phyloP scores from a whole-genome alignment of 2,113 vertebrate genomes.

The Tauraco erythrolophus region DNA sequence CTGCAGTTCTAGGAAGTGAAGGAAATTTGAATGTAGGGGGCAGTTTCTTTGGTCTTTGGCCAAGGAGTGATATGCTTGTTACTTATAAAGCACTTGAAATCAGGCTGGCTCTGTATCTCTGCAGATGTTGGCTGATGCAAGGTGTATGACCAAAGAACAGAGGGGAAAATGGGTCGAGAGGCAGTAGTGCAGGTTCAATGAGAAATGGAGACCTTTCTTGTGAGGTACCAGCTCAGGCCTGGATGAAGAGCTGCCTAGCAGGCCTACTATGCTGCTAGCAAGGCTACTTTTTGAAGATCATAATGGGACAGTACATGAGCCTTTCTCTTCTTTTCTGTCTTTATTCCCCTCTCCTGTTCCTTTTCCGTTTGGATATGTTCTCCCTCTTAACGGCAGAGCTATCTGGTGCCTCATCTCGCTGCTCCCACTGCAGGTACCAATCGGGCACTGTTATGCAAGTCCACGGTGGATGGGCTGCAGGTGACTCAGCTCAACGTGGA shows the following conservation, averaged over 20 bases:
- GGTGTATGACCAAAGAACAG: neutral
- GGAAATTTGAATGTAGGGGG: neutral
- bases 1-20: neutral
- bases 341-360: neutral
- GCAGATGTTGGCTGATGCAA: neutral
- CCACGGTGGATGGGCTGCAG: constrained; percentile 92
- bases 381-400: neutral
- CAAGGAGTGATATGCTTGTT: neutral
- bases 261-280: neutral
- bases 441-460: constrained; percentile 92
- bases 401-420: constrained; percentile 38
- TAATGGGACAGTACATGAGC: neutral
- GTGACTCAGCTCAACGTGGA: constrained; percentile 93
- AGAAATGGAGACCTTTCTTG: neutral
- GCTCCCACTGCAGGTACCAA: constrained; percentile 86
- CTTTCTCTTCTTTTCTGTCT: constrained; percentile 35
- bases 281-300: neutral
- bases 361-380: neutral
- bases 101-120: neutral
- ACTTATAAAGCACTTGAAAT: neutral
- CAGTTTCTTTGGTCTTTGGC: neutral
- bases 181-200: neutral
- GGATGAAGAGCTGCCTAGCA: neutral
- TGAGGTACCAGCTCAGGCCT: neutral
- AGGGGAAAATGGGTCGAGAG: neutral